Percentiles rank a stretch among this genome's conserved stretches.
Evolutionary conservation across 2,797 vertebrate genomes (phyloP).

Genomic region (Cryptoblepharus egeriae): DNA sequence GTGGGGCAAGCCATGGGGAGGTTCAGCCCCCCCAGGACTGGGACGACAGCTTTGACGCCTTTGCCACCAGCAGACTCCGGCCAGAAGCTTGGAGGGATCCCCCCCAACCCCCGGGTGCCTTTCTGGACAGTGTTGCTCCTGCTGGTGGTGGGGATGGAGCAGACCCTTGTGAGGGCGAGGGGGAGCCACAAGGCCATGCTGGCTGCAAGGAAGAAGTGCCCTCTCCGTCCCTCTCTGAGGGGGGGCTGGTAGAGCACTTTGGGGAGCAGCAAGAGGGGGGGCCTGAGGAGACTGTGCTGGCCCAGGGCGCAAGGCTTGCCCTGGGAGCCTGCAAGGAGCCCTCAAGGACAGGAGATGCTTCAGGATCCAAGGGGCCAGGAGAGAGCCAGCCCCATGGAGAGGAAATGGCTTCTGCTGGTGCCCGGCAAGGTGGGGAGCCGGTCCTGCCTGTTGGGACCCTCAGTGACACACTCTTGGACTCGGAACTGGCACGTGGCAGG

Average conservation of each 20-base stretch:
- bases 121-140: constrained; percentile 17
- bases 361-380: background rate
- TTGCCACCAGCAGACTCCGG: constrained; percentile 86
- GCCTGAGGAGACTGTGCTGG: constrained; percentile 19
- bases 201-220: accelerated
- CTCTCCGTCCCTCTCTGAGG: background rate
- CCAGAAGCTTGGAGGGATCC: constrained; percentile 60
- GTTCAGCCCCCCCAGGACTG: constrained; percentile 74
- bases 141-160: accelerated
- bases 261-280: background rate
- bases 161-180: accelerated
- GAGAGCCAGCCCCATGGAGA: accelerated
- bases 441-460: background rate
- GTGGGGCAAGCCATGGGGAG: constrained; percentile 21
- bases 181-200: accelerated
- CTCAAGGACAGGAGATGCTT: accelerated
- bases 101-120: constrained; percentile 43
- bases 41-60: constrained; percentile 88
- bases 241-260: constrained; percentile 34
- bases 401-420: accelerated
- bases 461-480: background rate
- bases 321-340: background rate
- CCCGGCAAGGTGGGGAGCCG: background rate
- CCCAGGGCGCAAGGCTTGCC: background rate
- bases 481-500: too few species aligned